Conservation (phyloP, 2,797 vertebrate genomes). For the Pristis pectinata region DNA sequence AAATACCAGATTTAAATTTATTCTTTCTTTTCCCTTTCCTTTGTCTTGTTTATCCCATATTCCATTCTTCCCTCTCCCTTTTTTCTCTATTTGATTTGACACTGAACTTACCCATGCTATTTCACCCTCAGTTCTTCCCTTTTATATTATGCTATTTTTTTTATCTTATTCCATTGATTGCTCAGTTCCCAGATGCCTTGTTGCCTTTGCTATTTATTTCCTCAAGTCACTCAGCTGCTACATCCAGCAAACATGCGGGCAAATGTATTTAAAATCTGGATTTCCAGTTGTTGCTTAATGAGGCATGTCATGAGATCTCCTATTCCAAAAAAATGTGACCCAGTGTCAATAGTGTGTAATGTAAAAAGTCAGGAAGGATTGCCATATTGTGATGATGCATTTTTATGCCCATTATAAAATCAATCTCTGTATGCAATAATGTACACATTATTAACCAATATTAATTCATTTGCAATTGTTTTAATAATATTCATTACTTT, state of each 20-base stretch:
- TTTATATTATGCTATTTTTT: neutral
- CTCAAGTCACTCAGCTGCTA: neutral
- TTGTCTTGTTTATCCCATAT: no score
- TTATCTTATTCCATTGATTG: neutral
- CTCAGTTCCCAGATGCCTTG: neutral
- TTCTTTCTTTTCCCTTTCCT: neutral
- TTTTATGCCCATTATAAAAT: neutral
- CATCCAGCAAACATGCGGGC: neutral
- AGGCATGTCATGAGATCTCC: neutral
- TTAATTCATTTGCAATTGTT: neutral
- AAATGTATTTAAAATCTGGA: neutral
- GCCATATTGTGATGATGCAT: neutral
- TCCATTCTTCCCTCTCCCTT: no score
- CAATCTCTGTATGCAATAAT: neutral
- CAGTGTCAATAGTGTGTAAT: neutral
- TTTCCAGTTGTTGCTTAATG: neutral
- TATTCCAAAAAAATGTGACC: neutral
- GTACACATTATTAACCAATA: neutral
- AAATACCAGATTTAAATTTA: neutral
- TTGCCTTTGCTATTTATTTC: neutral
- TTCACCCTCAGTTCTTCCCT: neutral
- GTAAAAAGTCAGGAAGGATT: neutral
- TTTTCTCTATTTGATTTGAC: neutral
- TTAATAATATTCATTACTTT: slow-evolving; percentile 23
- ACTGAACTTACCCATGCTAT: neutral